Percentiles rank a stretch among this genome's conserved stretches.
These are phyloP conservation scores for Enoplosus armatus DNA, from an alignment of 2,797 vertebrate genomes.

Conservation along the genomic window DNA sequence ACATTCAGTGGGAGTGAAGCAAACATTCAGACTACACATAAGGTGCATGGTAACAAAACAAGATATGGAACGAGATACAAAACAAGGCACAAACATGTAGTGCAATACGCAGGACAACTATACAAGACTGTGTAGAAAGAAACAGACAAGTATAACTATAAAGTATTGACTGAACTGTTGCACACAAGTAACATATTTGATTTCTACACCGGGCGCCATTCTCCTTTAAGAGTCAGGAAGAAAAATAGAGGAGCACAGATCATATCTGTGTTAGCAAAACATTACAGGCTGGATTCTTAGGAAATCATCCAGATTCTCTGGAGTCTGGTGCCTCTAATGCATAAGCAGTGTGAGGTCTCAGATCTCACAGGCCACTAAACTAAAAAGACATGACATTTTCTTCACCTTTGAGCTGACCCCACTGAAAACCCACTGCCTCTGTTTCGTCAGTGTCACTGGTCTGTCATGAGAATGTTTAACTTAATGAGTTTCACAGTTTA, in stretches of 20 bases:
- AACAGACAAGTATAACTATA: background rate
- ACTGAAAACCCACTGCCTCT: slow-evolving; percentile 16
- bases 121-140: background rate
- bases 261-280: slow-evolving; percentile 16
- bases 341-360: background rate
- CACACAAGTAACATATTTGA: background rate
- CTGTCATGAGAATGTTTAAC: slow-evolving; percentile 26
- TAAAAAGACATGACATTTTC: background rate
- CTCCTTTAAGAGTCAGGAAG: slow-evolving; percentile 11
- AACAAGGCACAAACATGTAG: background rate
- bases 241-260: slow-evolving; percentile 18
- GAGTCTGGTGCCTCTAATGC: background rate
- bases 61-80: background rate
- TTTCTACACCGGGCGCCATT: background rate
- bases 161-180: background rate
- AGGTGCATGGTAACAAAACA: background rate
- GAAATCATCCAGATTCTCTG: slow-evolving; percentile 12
- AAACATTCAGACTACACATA: background rate
- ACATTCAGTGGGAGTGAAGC: background rate
- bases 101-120: background rate
- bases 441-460: slow-evolving; percentile 18
- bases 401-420: slow-evolving; percentile 14
- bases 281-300: background rate
- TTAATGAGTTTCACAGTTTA: slow-evolving; percentile 44
- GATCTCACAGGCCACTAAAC: slow-evolving; percentile 2